Conservation (phyloP, 2,797 vertebrate species). For the Sebastolobus altivelis region DNA sequence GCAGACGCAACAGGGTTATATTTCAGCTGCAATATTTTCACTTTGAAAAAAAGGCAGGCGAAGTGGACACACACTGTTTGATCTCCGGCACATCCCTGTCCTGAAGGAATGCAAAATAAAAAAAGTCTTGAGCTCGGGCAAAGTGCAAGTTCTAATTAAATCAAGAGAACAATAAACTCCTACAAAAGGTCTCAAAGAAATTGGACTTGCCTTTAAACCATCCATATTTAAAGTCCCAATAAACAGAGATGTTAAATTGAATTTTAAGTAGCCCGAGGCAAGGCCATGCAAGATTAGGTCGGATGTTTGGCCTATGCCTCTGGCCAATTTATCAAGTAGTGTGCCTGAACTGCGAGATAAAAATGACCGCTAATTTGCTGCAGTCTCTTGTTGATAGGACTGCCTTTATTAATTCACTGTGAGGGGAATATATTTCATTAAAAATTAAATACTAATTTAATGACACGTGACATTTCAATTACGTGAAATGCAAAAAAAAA, state of each 20-base stretch:
- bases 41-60: conserved; percentile 27
- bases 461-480: conserved; percentile 63
- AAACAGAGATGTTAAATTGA: conserved; percentile 66
- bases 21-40: conserved; percentile 32
- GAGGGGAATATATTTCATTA: conserved; percentile 58
- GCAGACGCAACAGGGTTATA: conserved; percentile 12
- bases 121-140: conserved; percentile 21
- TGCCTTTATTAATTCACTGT: conserved; percentile 40
- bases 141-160: conserved; percentile 57
- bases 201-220: conserved; percentile 40
- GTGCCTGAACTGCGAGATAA: conserved; percentile 56
- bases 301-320: conserved; percentile 47
- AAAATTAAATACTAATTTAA: conserved; percentile 56
- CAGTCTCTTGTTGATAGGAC: conserved; percentile 44
- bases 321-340: conserved; percentile 59
- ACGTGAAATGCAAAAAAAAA: conserved; percentile 47
- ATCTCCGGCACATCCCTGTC: conserved; percentile 19
- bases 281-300: conserved; percentile 49
- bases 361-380: conserved; percentile 60
- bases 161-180: conserved; percentile 45
- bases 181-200: conserved; percentile 42
- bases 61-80: conserved; percentile 36
- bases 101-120: conserved; percentile 14
- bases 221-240: conserved; percentile 54
- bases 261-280: conserved; percentile 57